Conservation (phyloP, 2,888 invertebrate genomes). For the Spilosoma lubricipeda region DNA sequence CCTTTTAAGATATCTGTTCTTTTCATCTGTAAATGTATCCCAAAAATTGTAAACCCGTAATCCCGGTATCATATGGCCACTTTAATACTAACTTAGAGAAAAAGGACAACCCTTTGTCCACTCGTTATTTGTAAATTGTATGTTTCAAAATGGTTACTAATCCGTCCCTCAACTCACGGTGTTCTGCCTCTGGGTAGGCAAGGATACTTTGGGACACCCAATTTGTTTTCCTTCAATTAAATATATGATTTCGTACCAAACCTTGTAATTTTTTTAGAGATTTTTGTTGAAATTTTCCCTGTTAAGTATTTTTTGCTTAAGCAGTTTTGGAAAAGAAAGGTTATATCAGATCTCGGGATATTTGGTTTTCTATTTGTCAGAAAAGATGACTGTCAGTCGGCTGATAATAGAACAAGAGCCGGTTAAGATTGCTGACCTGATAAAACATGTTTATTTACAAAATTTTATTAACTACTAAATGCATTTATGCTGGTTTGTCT, state of each 20-base stretch:
- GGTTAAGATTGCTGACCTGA: too few species aligned
- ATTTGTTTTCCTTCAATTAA: neutral
- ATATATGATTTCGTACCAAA: neutral
- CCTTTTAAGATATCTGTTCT: neutral
- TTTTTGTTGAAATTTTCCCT: neutral
- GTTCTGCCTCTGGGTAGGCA: neutral
- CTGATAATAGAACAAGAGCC: too few species aligned
- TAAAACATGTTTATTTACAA: too few species aligned
- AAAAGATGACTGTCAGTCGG: too few species aligned
- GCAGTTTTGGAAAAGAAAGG: neutral
- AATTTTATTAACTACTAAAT: too few species aligned
- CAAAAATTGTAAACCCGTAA: neutral
- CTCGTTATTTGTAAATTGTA: neutral
- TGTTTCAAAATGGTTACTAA: neutral
- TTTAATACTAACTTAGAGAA: neutral
- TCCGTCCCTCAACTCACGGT: neutral
- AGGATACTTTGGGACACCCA: neutral
- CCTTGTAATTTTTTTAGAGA: neutral
- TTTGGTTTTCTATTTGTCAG: too few species aligned
- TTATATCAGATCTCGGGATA: neutral
- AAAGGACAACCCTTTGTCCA: neutral
- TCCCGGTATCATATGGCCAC: neutral
- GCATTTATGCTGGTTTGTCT: too few species aligned
- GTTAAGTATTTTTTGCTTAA: neutral
- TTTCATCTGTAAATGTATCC: neutral